Evolutionary conservation across 2,113 vertebrate genomes (phyloP).

Genomic region (Lipophrys pholis): DNA sequence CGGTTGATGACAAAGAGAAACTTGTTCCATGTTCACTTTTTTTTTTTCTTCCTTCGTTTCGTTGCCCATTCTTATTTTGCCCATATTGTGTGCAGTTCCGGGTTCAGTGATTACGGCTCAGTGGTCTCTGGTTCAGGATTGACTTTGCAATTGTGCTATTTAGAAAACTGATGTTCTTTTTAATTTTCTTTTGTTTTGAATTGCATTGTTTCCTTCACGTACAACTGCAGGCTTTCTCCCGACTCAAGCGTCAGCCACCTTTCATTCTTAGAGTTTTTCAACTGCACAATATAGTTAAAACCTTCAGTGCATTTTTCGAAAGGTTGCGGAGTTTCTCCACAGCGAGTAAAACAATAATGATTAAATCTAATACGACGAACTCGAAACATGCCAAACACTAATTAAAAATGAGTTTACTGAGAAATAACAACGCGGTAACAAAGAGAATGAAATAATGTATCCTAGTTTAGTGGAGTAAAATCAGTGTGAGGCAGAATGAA

Average conservation of each 20-base stretch:
- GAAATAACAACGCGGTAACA: constrained; percentile 34
- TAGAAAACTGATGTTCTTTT: neutral
- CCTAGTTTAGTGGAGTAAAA: constrained; percentile 51
- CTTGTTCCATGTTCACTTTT: constrained; percentile 41
- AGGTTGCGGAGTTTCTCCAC: too few relatives aligned
- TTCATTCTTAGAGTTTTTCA: constrained; percentile 38
- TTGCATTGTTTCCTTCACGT: constrained; percentile 24
- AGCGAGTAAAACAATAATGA: constrained; percentile 47
- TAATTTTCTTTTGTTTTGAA: constrained; percentile 11
- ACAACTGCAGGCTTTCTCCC: constrained; percentile 27
- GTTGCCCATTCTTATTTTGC: constrained; percentile 3
- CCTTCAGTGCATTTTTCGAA: too few relatives aligned
- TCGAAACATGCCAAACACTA: constrained; percentile 49
- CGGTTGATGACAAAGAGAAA: constrained; percentile 59
- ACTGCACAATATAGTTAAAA: constrained; percentile 26
- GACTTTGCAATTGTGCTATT: constrained; percentile 5
- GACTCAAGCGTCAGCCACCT: constrained; percentile 15
- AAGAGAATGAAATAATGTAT: constrained; percentile 49
- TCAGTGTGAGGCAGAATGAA: constrained; percentile 50
- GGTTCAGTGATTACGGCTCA: neutral
- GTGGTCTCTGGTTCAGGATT: neutral
- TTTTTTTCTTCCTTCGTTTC: constrained; percentile 19
- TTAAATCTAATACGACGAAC: constrained; percentile 61
- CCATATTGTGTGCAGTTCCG: constrained; percentile 1
- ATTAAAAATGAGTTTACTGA: constrained; percentile 53